A percentile compares a stretch with the other conserved stretches of the same genome.
Conservation (phyloP, 2,113 vertebrate species). For the Chionodraco myersi region DNA sequence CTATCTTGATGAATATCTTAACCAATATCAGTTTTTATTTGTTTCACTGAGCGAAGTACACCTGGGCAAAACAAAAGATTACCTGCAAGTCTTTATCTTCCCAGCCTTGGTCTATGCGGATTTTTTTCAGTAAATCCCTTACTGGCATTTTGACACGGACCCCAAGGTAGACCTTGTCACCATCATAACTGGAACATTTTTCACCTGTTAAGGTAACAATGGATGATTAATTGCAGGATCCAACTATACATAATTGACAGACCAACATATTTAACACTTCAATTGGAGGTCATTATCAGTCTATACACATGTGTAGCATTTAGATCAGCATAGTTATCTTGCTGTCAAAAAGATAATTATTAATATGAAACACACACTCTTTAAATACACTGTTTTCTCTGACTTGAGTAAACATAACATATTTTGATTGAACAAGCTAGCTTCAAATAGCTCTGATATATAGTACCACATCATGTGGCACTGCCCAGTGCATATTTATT, state of each 20-base stretch:
- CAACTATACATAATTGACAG: not conserved
- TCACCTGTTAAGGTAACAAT: constrained; percentile 55
- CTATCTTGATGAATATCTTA: not conserved
- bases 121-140: constrained; percentile 85
- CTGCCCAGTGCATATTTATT: too few species aligned
- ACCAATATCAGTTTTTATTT: not conserved
- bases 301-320: not conserved
- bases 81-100: constrained; percentile 78
- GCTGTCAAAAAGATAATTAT: too few species aligned
- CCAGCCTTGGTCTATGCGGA: constrained; percentile 81
- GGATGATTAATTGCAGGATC: not conserved
- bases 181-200: constrained; percentile 45
- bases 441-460: not conserved
- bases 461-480: not conserved
- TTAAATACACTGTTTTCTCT: too few species aligned
- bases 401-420: not conserved
- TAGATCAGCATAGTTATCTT: not conserved
- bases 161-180: constrained; percentile 85
- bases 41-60: not conserved
- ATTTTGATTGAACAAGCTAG: not conserved
- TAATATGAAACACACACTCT: not conserved
- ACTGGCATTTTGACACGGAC: constrained; percentile 90
- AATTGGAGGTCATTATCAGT: not conserved
- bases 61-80: not conserved
- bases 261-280: not conserved